A percentile compares a stretch with the other conserved stretches of the same genome.
These are phyloP conservation scores for Tachypleus tridentatus DNA, from an alignment of 1,140 invertebrate species.

Conservation along the genomic window DNA sequence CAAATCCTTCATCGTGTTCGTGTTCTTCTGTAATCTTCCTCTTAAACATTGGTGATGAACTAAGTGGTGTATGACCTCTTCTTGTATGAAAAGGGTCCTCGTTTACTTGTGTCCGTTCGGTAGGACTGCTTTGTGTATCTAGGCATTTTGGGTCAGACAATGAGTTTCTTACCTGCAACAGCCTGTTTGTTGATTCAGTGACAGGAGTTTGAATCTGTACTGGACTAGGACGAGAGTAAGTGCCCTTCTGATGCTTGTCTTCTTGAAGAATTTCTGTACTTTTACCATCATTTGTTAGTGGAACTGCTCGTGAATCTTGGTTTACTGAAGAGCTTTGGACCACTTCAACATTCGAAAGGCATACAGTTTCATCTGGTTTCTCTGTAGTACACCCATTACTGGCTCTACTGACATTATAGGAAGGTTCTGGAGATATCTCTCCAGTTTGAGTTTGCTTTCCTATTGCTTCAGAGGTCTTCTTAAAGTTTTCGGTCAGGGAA, in stretches of 20 bases:
- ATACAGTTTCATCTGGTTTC: conserved; percentile 10
- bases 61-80: not conserved
- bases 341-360: not conserved
- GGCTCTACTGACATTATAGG: conserved; percentile 11
- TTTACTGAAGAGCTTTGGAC: no score
- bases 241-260: no score
- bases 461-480: conserved; percentile 7
- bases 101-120: not conserved
- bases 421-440: not conserved
- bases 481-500: conserved; percentile 21
- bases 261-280: no score
- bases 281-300: no score
- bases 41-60: not conserved
- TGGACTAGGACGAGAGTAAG: no score
- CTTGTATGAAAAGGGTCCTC: not conserved
- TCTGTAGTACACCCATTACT: conserved; percentile 5
- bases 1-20: conserved; percentile 72
- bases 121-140: not conserved
- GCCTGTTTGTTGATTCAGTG: not conserved
- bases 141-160: not conserved
- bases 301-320: no score
- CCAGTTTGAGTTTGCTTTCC: not conserved
- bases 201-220: no score
- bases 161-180: not conserved
- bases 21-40: not conserved